These are phyloP conservation scores for Albula glossodonta DNA, from an alignment of 2,113 vertebrate genomes.

Conservation along the genomic window DNA sequence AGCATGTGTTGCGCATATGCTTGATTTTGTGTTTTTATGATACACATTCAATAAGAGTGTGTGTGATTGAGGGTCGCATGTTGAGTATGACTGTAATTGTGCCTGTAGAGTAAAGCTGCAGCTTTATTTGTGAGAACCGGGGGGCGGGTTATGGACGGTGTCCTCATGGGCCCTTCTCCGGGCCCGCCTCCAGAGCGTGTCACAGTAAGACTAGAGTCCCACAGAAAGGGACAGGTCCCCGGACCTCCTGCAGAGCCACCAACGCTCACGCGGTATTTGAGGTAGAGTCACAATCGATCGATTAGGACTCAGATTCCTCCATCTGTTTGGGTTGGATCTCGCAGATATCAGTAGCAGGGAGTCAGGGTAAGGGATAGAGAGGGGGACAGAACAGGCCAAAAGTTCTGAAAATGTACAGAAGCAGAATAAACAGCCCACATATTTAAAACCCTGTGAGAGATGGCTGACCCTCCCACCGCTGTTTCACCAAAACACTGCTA, in stretches of 20 bases:
- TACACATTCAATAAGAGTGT: neutral
- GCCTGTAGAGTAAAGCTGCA: neutral
- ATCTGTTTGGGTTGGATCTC: conserved; percentile 2
- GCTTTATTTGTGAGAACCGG: neutral
- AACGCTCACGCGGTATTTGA: conserved; percentile 54
- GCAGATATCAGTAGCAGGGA: conserved; percentile 18
- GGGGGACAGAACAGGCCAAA: neutral
- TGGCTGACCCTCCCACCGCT: too few relatives aligned
- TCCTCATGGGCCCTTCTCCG: conserved; percentile 34
- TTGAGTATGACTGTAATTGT: neutral
- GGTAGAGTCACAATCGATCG: conserved; percentile 62
- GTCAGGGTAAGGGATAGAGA: conserved; percentile 21
- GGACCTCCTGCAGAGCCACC: conserved; percentile 60
- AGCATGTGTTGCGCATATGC: neutral
- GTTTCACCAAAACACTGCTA: too few relatives aligned
- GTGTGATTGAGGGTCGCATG: neutral
- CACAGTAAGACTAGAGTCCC: conserved; percentile 66
- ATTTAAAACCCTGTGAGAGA: neutral
- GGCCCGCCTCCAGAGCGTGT: conserved; percentile 28
- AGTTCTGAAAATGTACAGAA: neutral
- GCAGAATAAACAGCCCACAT: neutral
- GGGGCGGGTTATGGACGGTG: conserved; percentile 27
- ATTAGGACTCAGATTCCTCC: conserved; percentile 56
- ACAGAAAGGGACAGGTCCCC: conserved; percentile 53
- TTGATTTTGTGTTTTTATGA: neutral